Base-by-base conservation (phyloP, 2,888 invertebrate genomes). In the Andrena camellia region DNA sequence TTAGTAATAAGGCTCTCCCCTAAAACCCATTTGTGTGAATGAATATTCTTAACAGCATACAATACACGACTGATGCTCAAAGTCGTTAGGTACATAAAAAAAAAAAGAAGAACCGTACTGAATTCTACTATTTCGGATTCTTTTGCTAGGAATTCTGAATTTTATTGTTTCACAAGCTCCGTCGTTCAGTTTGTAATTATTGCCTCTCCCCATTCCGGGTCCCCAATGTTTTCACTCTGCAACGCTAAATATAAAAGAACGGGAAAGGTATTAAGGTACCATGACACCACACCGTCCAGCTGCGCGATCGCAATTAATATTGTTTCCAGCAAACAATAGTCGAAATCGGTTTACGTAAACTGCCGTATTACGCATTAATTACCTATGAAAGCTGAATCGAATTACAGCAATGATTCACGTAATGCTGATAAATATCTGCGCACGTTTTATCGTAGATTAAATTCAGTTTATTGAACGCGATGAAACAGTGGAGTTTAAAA, bases 341-440 rank as follows among this genome's bases (percentile, higher is more conserved):
- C 29, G 20, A 42, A 52, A 54, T 67, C 52, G 74, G 23, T 54
- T 68, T 33, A 20, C 20, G 6, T 29, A 29, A 74, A 48, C 54
- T 20, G 20, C n/a, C 6, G 62, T 10, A 63, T 62, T 68, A 66
- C 35, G n/a, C 8, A 52, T 72, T 78, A 66, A 72, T 29, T 50
- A 50, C 13, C 20, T n/a, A 20, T 48, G 26, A 20, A 67, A 50
- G 13, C 23, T 23, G 4, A 68, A 67, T 67, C 29, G 52, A 42
- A 48, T 67, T 20, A 20, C 29, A 42, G 60, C 59, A 42, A 66
- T 66, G 73, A 63, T 62, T 69, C 69, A 7, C 2, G 20, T 29
- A 29, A 29, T 54, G 31, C 48, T 31, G 2, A 29, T n/a, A 13
- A 17, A 33, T 52, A 29, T 3, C 26, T 50, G 23, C 17, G 31